Percentiles rank a stretch among this genome's conserved stretches.
phyloP scores from a whole-genome alignment of 2,113 vertebrate genomes.

The Gallinago media region DNA sequence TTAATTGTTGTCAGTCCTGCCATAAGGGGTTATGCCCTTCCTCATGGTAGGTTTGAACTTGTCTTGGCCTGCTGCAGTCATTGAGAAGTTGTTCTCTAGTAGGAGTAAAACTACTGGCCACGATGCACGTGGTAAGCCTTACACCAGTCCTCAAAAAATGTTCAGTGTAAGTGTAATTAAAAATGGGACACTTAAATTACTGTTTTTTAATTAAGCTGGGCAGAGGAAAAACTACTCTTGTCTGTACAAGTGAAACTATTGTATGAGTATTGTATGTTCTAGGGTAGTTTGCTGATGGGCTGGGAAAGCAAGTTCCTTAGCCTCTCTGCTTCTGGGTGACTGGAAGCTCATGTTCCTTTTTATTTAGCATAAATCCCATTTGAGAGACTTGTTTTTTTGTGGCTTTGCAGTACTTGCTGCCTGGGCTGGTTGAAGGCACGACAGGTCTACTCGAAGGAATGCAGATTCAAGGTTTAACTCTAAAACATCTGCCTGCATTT shows the following conservation, averaged over 20 bases:
- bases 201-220: background rate
- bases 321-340: background rate
- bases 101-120: background rate
- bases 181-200: background rate
- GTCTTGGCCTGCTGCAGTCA: rapidly evolving
- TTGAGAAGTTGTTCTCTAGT: background rate
- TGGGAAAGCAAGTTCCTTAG: background rate
- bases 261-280: background rate
- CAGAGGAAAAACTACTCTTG: background rate
- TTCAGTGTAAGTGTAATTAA: background rate
- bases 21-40: no score
- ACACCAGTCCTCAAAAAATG: background rate
- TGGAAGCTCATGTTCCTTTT: background rate
- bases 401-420: background rate
- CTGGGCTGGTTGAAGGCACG: background rate
- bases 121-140: background rate
- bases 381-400: background rate
- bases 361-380: background rate
- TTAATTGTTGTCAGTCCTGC: no score
- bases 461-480: background rate
- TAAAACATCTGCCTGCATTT: background rate
- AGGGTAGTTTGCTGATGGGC: background rate
- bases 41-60: no score
- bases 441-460: background rate
- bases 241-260: background rate